These are phyloP conservation scores for Panthera leo DNA, from an alignment of 2,113 vertebrate genomes.

Conservation along the genomic window DNA sequence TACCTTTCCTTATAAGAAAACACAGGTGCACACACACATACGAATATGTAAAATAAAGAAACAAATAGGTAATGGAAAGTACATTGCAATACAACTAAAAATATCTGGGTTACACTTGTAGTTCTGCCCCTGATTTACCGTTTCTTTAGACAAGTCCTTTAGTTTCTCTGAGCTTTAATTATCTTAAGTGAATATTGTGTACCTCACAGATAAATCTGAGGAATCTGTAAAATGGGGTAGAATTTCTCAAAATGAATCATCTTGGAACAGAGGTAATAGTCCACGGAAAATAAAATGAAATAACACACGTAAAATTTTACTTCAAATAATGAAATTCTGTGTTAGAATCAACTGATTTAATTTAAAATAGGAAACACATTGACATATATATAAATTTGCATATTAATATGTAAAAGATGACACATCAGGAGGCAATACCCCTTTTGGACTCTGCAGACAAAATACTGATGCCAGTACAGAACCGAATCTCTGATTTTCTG, in stretches of 20 bases:
- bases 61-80: background rate
- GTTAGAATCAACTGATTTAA: background rate
- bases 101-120: background rate
- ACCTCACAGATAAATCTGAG: background rate
- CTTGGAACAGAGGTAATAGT: background rate
- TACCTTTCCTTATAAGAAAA: background rate
- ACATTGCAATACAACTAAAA: background rate
- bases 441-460: background rate
- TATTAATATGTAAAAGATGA: background rate
- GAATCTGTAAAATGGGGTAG: background rate
- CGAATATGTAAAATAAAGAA: background rate
- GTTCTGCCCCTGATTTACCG: background rate
- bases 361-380: background rate
- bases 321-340: background rate
- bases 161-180: background rate
- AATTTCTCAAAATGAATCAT: background rate
- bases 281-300: background rate
- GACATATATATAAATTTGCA: background rate
- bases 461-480: background rate
- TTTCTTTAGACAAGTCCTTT: background rate
- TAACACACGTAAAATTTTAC: background rate
- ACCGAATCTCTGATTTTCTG: background rate
- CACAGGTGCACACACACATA: fast-evolving
- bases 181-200: background rate
- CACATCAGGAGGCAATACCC: background rate